A percentile compares a stretch with the other conserved stretches of the same genome.
Evolutionary conservation across 2,888 invertebrate species (phyloP).

Genomic region (Hoplodrina blanda): DNA sequence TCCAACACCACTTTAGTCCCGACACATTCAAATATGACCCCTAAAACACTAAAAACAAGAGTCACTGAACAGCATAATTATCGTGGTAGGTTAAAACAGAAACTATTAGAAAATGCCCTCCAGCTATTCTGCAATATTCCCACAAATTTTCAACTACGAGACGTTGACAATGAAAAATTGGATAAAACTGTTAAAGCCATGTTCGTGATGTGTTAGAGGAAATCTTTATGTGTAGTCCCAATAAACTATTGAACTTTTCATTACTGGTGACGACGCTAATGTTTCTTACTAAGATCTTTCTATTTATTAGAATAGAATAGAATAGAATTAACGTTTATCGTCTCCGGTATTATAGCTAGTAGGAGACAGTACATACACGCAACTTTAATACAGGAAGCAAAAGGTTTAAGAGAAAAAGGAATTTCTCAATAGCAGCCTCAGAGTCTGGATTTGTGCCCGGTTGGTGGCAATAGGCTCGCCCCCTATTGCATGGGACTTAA

Average conservation of each 20-base stretch:
- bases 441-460: no score
- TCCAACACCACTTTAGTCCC: slow-evolving; percentile 57
- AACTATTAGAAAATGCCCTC: slow-evolving; percentile 85
- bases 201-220: slow-evolving; percentile 14
- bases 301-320: no score
- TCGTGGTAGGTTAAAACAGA: slow-evolving; percentile 73
- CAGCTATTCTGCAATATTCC: slow-evolving; percentile 80
- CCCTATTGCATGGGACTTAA: no score
- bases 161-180: slow-evolving; percentile 83
- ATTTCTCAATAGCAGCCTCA: no score
- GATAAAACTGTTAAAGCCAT: slow-evolving; percentile 57
- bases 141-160: slow-evolving; percentile 79
- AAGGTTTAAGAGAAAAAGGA: no score
- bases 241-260: neutral
- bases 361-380: no score
- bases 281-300: no score
- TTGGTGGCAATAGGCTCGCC: no score
- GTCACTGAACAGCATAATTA: slow-evolving; percentile 49
- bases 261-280: no score
- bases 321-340: no score
- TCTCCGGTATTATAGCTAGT: no score
- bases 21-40: slow-evolving; percentile 56
- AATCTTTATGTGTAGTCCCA: neutral
- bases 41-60: slow-evolving; percentile 58
- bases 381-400: no score